Percentiles rank a stretch among this genome's conserved stretches.
phyloP scores from a whole-genome alignment of 1,140 invertebrate genomes.

The Maconellicoccus hirsutus region DNA sequence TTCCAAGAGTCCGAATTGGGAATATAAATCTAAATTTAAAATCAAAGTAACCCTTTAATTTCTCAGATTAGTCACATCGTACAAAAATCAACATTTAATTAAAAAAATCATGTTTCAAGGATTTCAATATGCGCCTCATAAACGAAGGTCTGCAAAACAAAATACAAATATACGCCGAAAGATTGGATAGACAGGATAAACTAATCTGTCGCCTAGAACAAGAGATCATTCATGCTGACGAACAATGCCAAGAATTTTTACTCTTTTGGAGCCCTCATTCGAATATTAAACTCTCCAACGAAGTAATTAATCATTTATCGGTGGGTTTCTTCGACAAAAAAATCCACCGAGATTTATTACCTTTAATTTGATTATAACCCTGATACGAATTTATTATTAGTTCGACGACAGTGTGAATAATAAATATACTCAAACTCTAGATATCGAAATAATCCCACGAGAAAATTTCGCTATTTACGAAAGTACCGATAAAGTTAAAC shows the following conservation, averaged over 20 bases:
- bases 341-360: no score
- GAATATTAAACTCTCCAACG: neutral
- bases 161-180: slow-evolving; percentile 24
- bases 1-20: neutral
- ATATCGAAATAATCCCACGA: neutral
- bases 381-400: neutral
- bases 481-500: neutral
- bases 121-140: slow-evolving; percentile 20
- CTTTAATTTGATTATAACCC: no score
- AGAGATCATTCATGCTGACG: slow-evolving; percentile 23
- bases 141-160: slow-evolving; percentile 25
- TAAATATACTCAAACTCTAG: neutral
- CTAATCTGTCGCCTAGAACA: slow-evolving; percentile 25
- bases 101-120: neutral
- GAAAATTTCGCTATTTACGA: neutral
- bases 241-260: slow-evolving; percentile 15
- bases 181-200: slow-evolving; percentile 27
- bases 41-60: neutral
- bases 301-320: neutral
- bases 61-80: neutral
- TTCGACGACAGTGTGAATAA: neutral
- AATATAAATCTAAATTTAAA: slow-evolving; percentile 13
- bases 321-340: no score
- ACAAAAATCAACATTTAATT: neutral
- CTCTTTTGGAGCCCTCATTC: neutral